Conservation (phyloP, 2,113 vertebrate genomes). For the Dissostichus mawsoni region DNA sequence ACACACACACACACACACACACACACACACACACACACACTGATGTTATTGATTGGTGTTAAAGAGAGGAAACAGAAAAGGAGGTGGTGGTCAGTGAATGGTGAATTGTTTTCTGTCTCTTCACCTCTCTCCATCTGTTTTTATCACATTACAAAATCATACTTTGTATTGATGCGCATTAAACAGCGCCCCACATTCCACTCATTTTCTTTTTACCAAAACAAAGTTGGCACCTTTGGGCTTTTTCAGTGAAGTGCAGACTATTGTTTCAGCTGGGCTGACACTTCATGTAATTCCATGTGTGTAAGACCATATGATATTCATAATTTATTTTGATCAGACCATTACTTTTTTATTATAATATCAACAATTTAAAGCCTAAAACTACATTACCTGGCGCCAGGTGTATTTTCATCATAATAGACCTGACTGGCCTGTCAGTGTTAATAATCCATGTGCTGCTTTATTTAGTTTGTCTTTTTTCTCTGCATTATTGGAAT, state of each 20-base stretch:
- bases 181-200: slow-evolving; percentile 28
- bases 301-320: slow-evolving; percentile 11
- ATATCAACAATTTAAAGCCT: slow-evolving; percentile 23
- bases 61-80: slow-evolving; percentile 60
- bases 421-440: slow-evolving; percentile 49
- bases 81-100: slow-evolving; percentile 39
- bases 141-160: slow-evolving; percentile 28
- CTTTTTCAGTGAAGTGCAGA: slow-evolving; percentile 25
- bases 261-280: slow-evolving; percentile 12
- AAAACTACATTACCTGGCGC: slow-evolving; percentile 10
- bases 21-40: slow-evolving; percentile 25
- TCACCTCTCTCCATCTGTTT: slow-evolving; percentile 19
- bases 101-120: slow-evolving; percentile 2
- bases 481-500: slow-evolving; percentile 46
- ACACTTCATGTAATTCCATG: slow-evolving; percentile 20
- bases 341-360: not conserved
- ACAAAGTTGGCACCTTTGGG: slow-evolving; percentile 41
- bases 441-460: slow-evolving; percentile 58
- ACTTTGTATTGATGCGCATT: slow-evolving; percentile 47
- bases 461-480: slow-evolving; percentile 34
- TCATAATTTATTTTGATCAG: slow-evolving; percentile 32
- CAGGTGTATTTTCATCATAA: slow-evolving; percentile 25
- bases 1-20: slow-evolving; percentile 6
- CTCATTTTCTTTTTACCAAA: slow-evolving; percentile 30
- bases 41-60: slow-evolving; percentile 64